phyloP scores from a whole-genome alignment of 2,797 vertebrate species.

The Sebastes baramenuke region DNA sequence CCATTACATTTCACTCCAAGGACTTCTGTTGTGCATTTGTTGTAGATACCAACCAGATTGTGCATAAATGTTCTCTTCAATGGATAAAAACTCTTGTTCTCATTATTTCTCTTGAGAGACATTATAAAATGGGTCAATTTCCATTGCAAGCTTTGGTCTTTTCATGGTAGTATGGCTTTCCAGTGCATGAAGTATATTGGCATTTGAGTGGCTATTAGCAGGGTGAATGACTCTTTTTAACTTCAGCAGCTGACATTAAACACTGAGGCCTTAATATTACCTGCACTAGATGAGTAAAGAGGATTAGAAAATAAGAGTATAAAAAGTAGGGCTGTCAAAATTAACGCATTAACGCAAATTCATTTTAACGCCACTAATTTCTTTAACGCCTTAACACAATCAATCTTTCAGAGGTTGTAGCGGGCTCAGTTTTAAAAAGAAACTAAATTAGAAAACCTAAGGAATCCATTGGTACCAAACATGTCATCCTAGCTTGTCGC shows the following conservation, averaged over 20 bases:
- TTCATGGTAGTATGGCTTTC: not conserved
- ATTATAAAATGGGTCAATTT: constrained; percentile 10
- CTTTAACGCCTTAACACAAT: too few relatives aligned
- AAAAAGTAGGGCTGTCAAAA: not conserved
- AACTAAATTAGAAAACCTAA: too few relatives aligned
- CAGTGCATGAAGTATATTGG: not conserved
- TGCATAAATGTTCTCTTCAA: constrained; percentile 13
- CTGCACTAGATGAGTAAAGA: not conserved
- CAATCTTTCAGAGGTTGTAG: too few relatives aligned
- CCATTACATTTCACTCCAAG: constrained; percentile 42
- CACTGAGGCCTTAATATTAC: not conserved
- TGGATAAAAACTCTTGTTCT: constrained; percentile 22
- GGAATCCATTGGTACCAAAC: too few relatives aligned
- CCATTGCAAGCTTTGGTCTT: not conserved
- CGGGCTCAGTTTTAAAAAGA: too few relatives aligned
- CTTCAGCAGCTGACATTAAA: not conserved
- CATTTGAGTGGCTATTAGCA: not conserved
- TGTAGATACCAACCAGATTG: constrained; percentile 48
- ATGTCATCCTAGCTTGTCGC: too few relatives aligned
- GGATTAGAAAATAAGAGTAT: not conserved
- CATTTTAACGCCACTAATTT: too few relatives aligned
- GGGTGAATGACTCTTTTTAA: not conserved
- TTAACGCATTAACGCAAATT: too few relatives aligned
- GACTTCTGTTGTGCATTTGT: constrained; percentile 50
- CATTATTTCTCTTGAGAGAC: constrained; percentile 25